Percentiles rank a stretch among this genome's conserved stretches.
Conservation (phyloP, 1,140 invertebrate genomes). For the Saccostrea glomerata region DNA sequence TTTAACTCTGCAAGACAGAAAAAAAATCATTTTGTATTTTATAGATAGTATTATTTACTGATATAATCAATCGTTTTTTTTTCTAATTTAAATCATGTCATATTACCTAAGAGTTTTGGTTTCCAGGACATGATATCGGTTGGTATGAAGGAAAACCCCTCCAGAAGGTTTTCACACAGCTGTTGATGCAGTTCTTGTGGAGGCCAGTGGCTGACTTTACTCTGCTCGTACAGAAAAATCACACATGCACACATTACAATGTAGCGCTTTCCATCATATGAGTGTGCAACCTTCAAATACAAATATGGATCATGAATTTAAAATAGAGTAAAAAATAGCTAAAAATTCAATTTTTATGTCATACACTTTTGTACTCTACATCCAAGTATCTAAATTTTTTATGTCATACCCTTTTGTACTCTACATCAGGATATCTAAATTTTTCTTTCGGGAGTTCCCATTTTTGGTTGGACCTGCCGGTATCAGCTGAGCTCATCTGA, state of each 20-base stretch:
- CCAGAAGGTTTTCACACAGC: conserved; percentile 51
- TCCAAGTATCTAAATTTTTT: conserved; percentile 56
- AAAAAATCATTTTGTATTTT: neutral
- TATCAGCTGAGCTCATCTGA: neutral
- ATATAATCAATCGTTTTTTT: neutral
- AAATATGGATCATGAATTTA: neutral
- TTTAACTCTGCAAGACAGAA: neutral
- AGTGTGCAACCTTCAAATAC: conserved; percentile 41
- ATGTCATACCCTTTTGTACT: conserved; percentile 64
- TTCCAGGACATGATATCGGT: conserved; percentile 59
- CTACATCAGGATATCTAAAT: conserved; percentile 61
- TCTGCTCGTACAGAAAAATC: conserved; percentile 61
- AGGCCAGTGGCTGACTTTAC: conserved; percentile 58
- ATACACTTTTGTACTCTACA: conserved; percentile 62
- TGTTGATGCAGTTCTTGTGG: conserved; percentile 42
- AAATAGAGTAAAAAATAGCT: neutral
- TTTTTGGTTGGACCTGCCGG: neutral
- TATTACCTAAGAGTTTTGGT: conserved; percentile 50
- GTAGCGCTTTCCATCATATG: conserved; percentile 51
- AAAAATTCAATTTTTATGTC: neutral
- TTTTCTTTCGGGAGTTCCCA: neutral
- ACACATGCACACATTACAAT: conserved; percentile 58
- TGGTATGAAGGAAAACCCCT: conserved; percentile 62
- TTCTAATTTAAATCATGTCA: neutral
- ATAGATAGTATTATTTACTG: no score